A percentile compares a stretch with the other conserved stretches of the same genome.
These are phyloP conservation scores for Carassius carassius DNA, from an alignment of 2,113 vertebrate species.

Conservation along the genomic window DNA sequence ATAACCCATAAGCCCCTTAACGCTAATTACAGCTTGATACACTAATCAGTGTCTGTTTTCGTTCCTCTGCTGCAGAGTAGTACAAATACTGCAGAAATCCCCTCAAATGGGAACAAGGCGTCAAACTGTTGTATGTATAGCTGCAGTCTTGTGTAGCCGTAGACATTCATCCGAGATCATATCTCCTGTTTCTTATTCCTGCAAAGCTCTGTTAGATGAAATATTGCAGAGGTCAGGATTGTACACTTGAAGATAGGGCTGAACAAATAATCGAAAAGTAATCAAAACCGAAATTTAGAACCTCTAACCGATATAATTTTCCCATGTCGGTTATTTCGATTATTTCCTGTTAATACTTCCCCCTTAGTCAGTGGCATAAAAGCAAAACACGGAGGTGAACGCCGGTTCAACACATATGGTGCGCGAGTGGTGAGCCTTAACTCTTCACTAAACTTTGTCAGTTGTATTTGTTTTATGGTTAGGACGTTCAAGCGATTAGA, in stretches of 20 bases:
- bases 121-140: background rate
- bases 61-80: background rate
- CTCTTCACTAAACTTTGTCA: no score
- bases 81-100: constrained; percentile 9
- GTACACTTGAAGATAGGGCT: constrained; percentile 16
- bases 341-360: no score
- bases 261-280: no score
- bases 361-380: no score
- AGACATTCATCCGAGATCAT: background rate
- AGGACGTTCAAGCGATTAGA: no score
- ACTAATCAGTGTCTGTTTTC: constrained; percentile 30
- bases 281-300: no score
- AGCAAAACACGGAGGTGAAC: no score
- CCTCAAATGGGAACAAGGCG: background rate
- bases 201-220: background rate
- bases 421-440: no score
- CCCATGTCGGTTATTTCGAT: no score
- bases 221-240: background rate
- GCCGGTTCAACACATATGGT: no score
- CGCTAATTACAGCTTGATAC: constrained; percentile 18
- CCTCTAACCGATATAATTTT: no score
- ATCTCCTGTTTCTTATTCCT: constrained; percentile 1
- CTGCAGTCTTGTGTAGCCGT: background rate
- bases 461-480: no score
- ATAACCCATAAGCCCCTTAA: constrained; percentile 52